Conservation (phyloP, 2,797 vertebrate species). For the Vireo griseus region DNA sequence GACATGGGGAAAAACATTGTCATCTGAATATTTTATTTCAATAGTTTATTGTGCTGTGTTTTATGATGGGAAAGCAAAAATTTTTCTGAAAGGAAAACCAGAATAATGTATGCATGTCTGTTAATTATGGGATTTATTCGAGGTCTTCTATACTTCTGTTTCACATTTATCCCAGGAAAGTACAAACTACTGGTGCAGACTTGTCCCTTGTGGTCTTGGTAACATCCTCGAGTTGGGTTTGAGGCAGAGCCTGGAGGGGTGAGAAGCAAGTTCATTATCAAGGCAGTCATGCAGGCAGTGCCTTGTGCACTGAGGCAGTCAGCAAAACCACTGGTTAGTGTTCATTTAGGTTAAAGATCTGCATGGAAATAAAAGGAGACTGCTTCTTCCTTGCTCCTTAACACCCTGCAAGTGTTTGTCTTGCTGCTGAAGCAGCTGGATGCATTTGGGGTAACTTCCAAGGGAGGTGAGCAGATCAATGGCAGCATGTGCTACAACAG, state of each 20-base stretch:
- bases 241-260: not conserved
- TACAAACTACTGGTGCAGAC: not conserved
- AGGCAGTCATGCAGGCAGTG: rapidly evolving
- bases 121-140: not conserved
- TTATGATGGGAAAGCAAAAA: not conserved
- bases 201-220: not conserved
- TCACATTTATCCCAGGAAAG: not conserved
- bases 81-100: not conserved
- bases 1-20: not conserved
- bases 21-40: not conserved
- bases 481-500: rapidly evolving
- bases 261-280: not conserved
- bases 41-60: not conserved
- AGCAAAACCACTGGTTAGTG: not conserved
- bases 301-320: not conserved
- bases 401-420: not conserved
- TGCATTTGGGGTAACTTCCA: not conserved
- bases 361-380: not conserved
- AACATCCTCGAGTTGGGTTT: not conserved
- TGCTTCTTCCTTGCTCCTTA: not conserved
- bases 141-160: not conserved
- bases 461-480: rapidly evolving
- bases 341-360: not conserved
- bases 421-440: not conserved
- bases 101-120: not conserved